phyloP scores from a whole-genome alignment of 2,797 vertebrate species.

The Calcarius lapponicus region DNA sequence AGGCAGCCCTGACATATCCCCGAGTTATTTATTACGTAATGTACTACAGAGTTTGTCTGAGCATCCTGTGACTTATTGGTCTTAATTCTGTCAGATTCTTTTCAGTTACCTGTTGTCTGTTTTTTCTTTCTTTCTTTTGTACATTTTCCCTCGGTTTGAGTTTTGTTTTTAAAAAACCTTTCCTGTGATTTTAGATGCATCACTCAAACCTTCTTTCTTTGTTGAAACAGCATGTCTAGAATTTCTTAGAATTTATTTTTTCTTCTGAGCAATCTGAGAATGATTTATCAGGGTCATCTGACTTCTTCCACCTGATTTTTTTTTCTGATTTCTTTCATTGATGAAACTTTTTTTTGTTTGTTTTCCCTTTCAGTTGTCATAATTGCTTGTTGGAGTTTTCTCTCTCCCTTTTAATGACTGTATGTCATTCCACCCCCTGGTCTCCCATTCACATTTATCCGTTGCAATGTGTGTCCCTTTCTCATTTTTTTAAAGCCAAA shows the following conservation, averaged over 20 bases:
- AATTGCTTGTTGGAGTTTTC: not conserved
- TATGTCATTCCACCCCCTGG: not conserved
- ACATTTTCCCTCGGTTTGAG: not conserved
- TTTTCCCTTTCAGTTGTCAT: not conserved
- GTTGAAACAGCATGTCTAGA: not conserved
- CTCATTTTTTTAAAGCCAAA: not conserved
- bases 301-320: not conserved
- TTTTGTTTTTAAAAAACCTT: not conserved
- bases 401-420: not conserved
- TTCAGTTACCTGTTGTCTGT: not conserved
- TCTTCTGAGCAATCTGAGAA: not conserved
- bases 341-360: not conserved
- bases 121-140: not conserved
- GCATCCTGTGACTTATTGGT: not conserved
- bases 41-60: not conserved
- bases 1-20: not conserved
- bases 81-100: not conserved
- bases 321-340: not conserved
- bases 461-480: not conserved
- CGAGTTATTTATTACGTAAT: not conserved
- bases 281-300: not conserved
- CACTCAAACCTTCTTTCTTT: not conserved
- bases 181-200: not conserved
- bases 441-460: not conserved
- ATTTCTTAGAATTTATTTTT: not conserved